Conservation (phyloP, 2,888 invertebrate genomes). For the Fragum whitleyi region DNA sequence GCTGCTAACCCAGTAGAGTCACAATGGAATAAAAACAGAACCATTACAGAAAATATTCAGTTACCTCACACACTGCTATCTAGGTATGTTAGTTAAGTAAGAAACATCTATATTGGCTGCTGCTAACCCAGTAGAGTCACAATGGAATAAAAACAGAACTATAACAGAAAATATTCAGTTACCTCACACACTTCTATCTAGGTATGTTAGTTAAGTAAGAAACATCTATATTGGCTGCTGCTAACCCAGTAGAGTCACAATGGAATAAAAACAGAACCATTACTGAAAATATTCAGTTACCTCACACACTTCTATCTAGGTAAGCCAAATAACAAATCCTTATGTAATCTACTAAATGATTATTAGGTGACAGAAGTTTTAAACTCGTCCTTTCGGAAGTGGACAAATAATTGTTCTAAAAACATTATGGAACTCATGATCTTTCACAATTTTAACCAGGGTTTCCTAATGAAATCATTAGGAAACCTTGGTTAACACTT, state of each 20-base stretch:
- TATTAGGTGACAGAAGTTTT: too few relatives aligned
- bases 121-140: conserved; percentile 98
- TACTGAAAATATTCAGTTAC: conserved; percentile 97
- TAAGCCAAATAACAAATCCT: too few relatives aligned
- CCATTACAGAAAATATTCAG: conserved; percentile 97
- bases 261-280: conserved; percentile 99
- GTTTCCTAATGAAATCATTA: too few relatives aligned
- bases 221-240: conserved; percentile 98
- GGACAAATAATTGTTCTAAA: too few relatives aligned
- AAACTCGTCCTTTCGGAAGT: too few relatives aligned
- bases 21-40: conserved; percentile 99
- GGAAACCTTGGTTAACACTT: too few relatives aligned
- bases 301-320: conserved; percentile 98
- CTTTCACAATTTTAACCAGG: too few relatives aligned
- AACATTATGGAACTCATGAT: too few relatives aligned
- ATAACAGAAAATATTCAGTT: conserved; percentile 97
- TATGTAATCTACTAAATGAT: too few relatives aligned
- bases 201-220: too few relatives aligned
- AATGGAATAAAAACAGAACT: conserved; percentile 99
- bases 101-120: conserved; percentile 98
- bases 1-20: conserved; percentile 99
- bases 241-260: conserved; percentile 99
- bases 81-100: conserved; percentile 89
- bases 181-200: conserved; percentile 97
- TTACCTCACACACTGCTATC: conserved; percentile 98